Conservation (phyloP, 2,797 vertebrate genomes). For the Cygnus olor region DNA sequence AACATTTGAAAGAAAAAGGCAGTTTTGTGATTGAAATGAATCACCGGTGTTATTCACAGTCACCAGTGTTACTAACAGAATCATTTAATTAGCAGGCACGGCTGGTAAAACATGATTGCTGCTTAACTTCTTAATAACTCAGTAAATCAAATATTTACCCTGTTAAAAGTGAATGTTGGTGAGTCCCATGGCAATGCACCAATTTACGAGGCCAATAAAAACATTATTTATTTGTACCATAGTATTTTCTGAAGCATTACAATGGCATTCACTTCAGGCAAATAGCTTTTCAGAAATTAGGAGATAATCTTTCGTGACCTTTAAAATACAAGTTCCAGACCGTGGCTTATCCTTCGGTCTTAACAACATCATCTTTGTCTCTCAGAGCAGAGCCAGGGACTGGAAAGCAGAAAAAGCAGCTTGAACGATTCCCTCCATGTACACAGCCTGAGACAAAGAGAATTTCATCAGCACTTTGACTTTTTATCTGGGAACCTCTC, state of each 20-base stretch:
- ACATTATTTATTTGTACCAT: not conserved
- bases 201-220: not conserved
- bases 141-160: not conserved
- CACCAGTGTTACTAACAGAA: not conserved
- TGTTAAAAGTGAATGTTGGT: not conserved
- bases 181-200: not conserved
- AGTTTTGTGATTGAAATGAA: not conserved
- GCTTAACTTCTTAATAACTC: not conserved
- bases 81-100: not conserved
- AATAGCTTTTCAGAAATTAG: not conserved
- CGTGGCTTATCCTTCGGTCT: not conserved
- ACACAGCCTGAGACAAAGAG: not conserved
- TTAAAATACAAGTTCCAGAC: not conserved
- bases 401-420: not conserved
- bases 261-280: not conserved
- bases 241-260: not conserved
- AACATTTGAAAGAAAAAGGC: not conserved
- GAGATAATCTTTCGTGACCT: not conserved
- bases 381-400: not conserved
- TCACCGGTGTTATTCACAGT: not conserved
- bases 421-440: rapidly evolving
- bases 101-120: not conserved
- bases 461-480: not conserved
- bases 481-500: not conserved
- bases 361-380: not conserved